These are phyloP conservation scores for Phlogophora meticulosa DNA, from an alignment of 2,888 invertebrate genomes.

Conservation along the genomic window DNA sequence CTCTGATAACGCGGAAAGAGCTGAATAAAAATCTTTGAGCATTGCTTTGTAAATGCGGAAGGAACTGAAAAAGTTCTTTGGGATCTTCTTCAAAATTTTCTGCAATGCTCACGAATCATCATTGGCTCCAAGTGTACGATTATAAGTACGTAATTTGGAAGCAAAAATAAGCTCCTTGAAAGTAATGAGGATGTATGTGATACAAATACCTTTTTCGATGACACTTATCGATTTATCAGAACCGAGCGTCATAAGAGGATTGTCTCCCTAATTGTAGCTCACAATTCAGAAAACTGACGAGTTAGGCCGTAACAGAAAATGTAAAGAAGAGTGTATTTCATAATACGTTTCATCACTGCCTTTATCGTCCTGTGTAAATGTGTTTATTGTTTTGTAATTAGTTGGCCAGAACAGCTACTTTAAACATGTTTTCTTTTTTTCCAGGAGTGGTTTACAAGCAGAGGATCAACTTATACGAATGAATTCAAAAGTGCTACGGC, in stretches of 20 bases:
- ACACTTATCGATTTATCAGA: conserved; percentile 72
- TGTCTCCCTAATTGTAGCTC: conserved; percentile 75
- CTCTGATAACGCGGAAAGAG: not conserved
- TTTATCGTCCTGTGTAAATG: conserved; percentile 3
- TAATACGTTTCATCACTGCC: conserved; percentile 56
- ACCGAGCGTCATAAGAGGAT: conserved; percentile 72
- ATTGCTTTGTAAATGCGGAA: too few species aligned
- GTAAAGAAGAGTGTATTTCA: conserved; percentile 2
- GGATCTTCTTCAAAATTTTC: not conserved
- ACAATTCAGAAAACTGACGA: conserved; percentile 49
- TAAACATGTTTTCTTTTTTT: conserved; percentile 75
- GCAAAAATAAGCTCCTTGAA: conserved; percentile 30
- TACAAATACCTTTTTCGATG: conserved; percentile 33
- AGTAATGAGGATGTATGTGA: conserved; percentile 38
- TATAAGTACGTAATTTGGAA: conserved; percentile 34
- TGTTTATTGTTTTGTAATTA: not conserved
- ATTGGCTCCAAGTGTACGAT: conserved; percentile 20
- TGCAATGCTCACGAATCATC: conserved; percentile 6
- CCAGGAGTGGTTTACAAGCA: conserved; percentile 86
- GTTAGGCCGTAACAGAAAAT: conserved; percentile 6
- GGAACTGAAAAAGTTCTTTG: not conserved
- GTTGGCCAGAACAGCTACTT: conserved; percentile 16
- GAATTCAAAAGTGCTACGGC: conserved; percentile 82
- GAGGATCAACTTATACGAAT: conserved; percentile 81
- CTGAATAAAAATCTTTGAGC: too few species aligned